Base-by-base conservation (phyloP, 92 coral and sea anemone species). In the Metridium senile region DNA sequence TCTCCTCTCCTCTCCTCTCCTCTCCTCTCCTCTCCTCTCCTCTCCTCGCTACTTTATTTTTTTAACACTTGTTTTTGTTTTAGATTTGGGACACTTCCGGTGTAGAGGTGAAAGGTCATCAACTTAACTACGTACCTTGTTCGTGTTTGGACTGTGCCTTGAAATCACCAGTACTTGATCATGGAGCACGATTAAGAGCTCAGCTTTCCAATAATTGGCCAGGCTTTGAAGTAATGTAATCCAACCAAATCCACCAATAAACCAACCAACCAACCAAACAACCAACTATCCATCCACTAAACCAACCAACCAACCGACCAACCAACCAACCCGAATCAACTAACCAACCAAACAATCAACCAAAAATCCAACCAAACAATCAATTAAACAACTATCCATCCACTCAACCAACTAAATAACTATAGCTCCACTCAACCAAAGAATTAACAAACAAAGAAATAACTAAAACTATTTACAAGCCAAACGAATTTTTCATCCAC, bases 171-270 rank as follows among this genome's bases (percentile, higher is more conserved):
- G 22, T 9, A 3, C 49, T n/a, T n/a, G n/a, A 39, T 63, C 84
- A 80, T 71, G 84, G 84, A 9, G 84, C 84, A 43, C 45, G 70
- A 34, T 80, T 58, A 57, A 57, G 32, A 0, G 7, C 46, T 20
- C 84, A 71, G 11, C 57, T 80, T n/a, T 71, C 78, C 9, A 30
- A 46, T 46, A 59, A 80, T 18, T 59, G 56, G 22, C 84, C 84
- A 7, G 53, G 68, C n/a, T 80, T 80, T 61, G 84, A 80, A 70
- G 84, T 71, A 58, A 7, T 39, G 49, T 4, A 39, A 39, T 13
- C 13, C 49, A 39, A 39, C 13, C 8, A 13, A 13, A 39, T 39
- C 49, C 6, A 39, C 49, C 49, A 39, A 6, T 13, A 39, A 39
- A 4, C 49, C 13, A 39, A 39, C 49, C 49, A 13, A 39, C 49